Base-by-base conservation (phyloP, 2,888 invertebrate genomes). In the Xestoiulus laeticollis region DNA sequence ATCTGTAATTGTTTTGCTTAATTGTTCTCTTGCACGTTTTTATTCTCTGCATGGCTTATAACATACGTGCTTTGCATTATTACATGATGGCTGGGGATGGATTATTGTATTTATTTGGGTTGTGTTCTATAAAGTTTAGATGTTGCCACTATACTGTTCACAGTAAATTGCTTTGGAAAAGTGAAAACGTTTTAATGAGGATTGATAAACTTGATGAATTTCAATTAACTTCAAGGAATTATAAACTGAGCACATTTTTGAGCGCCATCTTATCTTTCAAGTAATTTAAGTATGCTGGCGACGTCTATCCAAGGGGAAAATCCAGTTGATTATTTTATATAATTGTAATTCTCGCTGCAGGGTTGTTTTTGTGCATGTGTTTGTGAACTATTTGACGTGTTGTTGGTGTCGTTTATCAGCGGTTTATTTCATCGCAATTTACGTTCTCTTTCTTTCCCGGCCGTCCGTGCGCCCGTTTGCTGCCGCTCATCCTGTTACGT, bases 381-480 rank as follows among this genome's bases (percentile, higher is more conserved):
- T 1, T 8, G 26, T 78, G 14, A 2, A 22, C 14, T 78, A 14
- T 78, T 30, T 68, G 68, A 26, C 68, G 68, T 68, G 68, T 68
- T 78, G 30, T 14, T 78, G 1, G 6, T 78, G 78, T 78, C 14
- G 78, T 78, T 26, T 78, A 78, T 78, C 26, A 30, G 30, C 78
- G 78, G 26, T 78, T 78, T 78, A 78, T 78, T 78, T 78, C 78
- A 78, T 78, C 30, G 78, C 78, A 30, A 30, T 78, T 78, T 78
- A 48, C 53, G 44, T 44, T 86, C 32, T 86, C 32, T 86, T 86
- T 86, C 48, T 86, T 86, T 86, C 26, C 86, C 86, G 86, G 86
- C 86, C 48, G 48, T 78, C 32, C 53, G 53, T 86, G 86, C 86
- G 8, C 86, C 86, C 48, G 86, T 86, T 87, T 87, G 78, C 87